Evolutionary conservation across 1,140 invertebrate genomes (phyloP).

Genomic region (Antheraea pernyi): DNA sequence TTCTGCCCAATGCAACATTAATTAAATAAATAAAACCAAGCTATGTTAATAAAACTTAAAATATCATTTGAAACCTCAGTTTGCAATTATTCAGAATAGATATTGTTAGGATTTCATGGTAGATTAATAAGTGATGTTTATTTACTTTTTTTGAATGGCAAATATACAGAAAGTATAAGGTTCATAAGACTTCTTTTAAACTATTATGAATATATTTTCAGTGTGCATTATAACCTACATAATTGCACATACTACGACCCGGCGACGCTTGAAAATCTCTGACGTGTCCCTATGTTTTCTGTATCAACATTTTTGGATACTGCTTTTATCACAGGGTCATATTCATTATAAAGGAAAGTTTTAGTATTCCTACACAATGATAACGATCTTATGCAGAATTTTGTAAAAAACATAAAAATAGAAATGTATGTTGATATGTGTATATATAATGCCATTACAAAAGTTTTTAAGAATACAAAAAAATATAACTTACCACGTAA

Average conservation of each 20-base stretch:
- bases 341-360: not conserved
- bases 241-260: conserved; percentile 9
- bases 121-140: conserved; percentile 13
- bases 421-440: not conserved
- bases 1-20: too few relatives aligned
- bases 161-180: not conserved
- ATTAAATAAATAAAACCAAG: too few relatives aligned
- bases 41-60: too few relatives aligned
- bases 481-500: not conserved
- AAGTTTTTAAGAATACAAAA: not conserved
- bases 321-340: not conserved
- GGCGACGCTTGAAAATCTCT: conserved; percentile 34
- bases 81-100: too few relatives aligned
- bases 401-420: not conserved
- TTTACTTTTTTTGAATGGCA: too few relatives aligned
- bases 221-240: conserved; percentile 22
- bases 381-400: not conserved
- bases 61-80: too few relatives aligned
- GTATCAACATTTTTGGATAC: not conserved
- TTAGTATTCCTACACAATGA: not conserved
- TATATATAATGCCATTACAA: not conserved
- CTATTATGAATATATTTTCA: not conserved
- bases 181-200: too few relatives aligned
- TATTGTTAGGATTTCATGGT: too few relatives aligned
- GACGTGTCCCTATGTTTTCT: conserved; percentile 56